A percentile compares a stretch with the other conserved stretches of the same genome.
Evolutionary conservation across 1,140 invertebrate genomes (phyloP).

Genomic region (Lanistes nyassanus): DNA sequence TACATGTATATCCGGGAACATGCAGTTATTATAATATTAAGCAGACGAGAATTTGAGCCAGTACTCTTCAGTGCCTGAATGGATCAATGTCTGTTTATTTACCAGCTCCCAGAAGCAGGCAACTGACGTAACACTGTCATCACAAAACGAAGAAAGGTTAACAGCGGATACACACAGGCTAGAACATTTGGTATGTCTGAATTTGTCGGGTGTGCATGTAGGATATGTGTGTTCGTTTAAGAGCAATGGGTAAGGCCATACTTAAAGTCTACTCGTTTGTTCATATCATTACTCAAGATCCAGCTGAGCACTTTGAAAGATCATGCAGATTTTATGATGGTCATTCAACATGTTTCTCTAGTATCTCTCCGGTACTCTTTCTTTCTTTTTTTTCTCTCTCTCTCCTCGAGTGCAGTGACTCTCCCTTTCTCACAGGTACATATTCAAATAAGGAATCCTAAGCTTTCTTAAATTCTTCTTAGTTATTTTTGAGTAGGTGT

Average conservation of each 20-base stretch:
- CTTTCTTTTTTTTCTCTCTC: no score
- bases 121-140: neutral
- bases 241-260: neutral
- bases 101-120: neutral
- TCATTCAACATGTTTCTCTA: neutral
- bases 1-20: neutral
- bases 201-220: neutral
- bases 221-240: neutral
- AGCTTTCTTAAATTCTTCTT: neutral
- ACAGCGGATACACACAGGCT: conserved; percentile 1
- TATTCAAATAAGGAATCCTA: no score
- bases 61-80: neutral
- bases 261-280: neutral
- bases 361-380: no score
- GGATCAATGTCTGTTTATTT: neutral
- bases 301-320: neutral
- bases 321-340: neutral
- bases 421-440: no score
- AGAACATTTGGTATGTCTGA: conserved; percentile 1
- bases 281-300: neutral
- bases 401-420: no score
- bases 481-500: neutral
- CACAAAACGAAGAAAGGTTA: neutral
- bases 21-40: neutral
- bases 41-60: neutral